Evolutionary conservation across 2,797 vertebrate genomes (phyloP).

Genomic region (Bothrops alternatus): DNA sequence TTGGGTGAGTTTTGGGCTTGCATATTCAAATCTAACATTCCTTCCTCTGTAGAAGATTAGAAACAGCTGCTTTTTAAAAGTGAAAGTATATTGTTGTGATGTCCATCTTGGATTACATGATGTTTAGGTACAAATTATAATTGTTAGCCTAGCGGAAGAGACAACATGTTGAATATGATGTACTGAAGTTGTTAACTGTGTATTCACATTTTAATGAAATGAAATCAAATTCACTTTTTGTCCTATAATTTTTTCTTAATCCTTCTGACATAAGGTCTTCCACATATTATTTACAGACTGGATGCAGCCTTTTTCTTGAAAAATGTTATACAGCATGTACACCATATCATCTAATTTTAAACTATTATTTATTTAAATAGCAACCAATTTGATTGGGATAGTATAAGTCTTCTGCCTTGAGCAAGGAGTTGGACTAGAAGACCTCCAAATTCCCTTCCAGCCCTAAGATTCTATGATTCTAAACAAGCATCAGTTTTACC

Average conservation of each 20-base stretch:
- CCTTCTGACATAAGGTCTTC: neutral
- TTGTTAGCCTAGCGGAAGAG: neutral
- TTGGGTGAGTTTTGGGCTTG: neutral
- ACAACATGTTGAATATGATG: neutral
- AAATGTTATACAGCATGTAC: neutral
- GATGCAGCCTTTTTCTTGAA: neutral
- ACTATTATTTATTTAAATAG: neutral
- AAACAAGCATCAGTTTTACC: neutral
- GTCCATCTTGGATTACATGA: neutral
- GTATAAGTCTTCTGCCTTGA: neutral
- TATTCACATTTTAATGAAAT: neutral
- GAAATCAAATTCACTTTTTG: neutral
- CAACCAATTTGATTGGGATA: neutral
- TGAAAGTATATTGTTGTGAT: neutral
- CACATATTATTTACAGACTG: neutral
- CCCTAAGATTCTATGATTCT: neutral
- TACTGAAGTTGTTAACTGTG: neutral
- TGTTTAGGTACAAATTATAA: neutral
- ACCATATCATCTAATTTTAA: neutral
- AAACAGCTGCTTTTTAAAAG: neutral
- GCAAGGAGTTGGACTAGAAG: neutral
- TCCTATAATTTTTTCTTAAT: neutral
- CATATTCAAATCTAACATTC: neutral
- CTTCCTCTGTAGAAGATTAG: neutral
- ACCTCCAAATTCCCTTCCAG: neutral